These are phyloP conservation scores for Oreotragus oreotragus DNA, from an alignment of 2,113 vertebrate species.

Conservation along the genomic window DNA sequence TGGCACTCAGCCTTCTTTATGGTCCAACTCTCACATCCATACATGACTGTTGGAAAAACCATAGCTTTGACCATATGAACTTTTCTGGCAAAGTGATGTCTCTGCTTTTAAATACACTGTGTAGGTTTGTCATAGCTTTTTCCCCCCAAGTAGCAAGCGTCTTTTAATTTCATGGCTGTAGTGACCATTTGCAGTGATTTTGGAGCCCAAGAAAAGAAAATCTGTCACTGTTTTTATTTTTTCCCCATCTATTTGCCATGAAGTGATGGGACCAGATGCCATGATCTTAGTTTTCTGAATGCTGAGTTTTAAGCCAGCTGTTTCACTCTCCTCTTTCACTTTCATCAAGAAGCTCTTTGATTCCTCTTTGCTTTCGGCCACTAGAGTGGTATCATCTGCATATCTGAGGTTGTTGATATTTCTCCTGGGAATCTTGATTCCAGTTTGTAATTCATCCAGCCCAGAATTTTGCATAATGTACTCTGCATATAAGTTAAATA, in stretches of 20 bases:
- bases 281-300: background rate
- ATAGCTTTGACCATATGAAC: background rate
- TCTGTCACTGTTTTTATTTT: background rate
- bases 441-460: background rate
- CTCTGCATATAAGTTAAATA: background rate
- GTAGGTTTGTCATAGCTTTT: background rate
- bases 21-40: background rate
- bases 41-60: background rate
- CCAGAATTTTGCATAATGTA: background rate
- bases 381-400: background rate
- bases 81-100: background rate
- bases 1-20: background rate
- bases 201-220: background rate
- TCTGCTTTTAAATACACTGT: background rate
- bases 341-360: background rate
- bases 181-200: background rate
- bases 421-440: background rate
- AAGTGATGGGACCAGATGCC: background rate
- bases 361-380: background rate
- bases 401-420: background rate
- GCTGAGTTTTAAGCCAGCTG: background rate
- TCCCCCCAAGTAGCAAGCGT: background rate
- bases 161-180: background rate
- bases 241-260: background rate
- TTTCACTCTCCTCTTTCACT: background rate